Evolutionary conservation across 2,888 invertebrate genomes (phyloP).

Genomic region (Seira sanloemensis): DNA sequence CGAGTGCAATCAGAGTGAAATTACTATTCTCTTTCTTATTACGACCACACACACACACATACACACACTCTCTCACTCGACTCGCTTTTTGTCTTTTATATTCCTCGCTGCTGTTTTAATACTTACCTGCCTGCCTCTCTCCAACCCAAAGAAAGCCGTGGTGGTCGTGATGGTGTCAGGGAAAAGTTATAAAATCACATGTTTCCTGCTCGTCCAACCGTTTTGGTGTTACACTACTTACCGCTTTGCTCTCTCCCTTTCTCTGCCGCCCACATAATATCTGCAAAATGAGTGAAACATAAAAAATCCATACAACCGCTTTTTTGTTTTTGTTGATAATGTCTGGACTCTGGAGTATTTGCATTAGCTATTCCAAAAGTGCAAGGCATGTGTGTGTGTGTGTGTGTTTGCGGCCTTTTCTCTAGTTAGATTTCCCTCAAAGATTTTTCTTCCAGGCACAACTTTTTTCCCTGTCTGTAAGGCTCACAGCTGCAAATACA

Average conservation of each 20-base stretch:
- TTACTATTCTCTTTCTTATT: constrained; percentile 57
- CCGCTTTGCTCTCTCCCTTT: background rate
- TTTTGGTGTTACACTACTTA: constrained; percentile 19
- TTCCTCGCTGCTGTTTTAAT: background rate
- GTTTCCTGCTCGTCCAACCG: constrained; percentile 5
- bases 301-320: constrained; percentile 1
- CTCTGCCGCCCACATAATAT: constrained; percentile 34
- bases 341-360: constrained; percentile 23
- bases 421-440: constrained; percentile 36
- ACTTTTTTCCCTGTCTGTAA: background rate
- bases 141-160: background rate
- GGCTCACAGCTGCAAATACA: background rate
- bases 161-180: background rate
- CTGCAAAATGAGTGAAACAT: constrained; percentile 37
- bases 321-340: background rate
- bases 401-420: constrained; percentile 18
- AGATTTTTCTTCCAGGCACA: constrained; percentile 47
- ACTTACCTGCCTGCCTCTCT: constrained; percentile 19
- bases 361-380: constrained; percentile 44
- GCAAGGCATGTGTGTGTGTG: constrained; percentile 44
- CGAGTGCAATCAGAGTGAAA: constrained; percentile 63
- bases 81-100: background rate
- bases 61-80: background rate
- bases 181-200: constrained; percentile 30
- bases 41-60: constrained; percentile 8